A percentile compares a stretch with the other conserved stretches of the same genome.
phyloP scores from a whole-genome alignment of 1,140 invertebrate species.

The Papilio machaon region DNA sequence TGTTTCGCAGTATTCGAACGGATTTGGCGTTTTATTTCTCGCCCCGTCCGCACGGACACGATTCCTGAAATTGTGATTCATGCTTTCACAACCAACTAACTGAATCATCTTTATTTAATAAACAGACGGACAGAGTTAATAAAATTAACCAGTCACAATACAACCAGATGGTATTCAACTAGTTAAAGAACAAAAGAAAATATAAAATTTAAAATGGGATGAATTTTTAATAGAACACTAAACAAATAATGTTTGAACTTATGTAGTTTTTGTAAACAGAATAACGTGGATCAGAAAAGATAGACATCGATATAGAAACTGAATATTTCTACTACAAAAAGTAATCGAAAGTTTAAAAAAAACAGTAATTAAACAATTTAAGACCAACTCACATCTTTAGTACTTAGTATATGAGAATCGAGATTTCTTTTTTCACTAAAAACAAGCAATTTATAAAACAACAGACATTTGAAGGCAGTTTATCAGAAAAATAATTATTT shows the following conservation, averaged over 20 bases:
- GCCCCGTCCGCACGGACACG: not conserved
- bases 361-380: no score
- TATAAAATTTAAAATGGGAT: not conserved
- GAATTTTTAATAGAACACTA: not conserved
- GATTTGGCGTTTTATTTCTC: constrained; percentile 12
- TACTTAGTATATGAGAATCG: no score
- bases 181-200: not conserved
- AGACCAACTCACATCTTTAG: no score
- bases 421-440: no score
- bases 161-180: not conserved
- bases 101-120: not conserved
- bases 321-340: no score
- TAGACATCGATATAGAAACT: no score
- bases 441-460: not conserved
- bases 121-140: not conserved
- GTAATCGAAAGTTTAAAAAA: no score
- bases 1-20: not conserved
- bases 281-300: no score
- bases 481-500: not conserved
- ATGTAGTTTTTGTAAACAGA: no score
- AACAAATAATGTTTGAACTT: no score
- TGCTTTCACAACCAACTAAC: constrained; percentile 21
- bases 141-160: not conserved
- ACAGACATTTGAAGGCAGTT: constrained; percentile 5
- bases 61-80: constrained; percentile 40